phyloP scores from a whole-genome alignment of 2,888 invertebrate genomes.

The Andrena marginata region DNA sequence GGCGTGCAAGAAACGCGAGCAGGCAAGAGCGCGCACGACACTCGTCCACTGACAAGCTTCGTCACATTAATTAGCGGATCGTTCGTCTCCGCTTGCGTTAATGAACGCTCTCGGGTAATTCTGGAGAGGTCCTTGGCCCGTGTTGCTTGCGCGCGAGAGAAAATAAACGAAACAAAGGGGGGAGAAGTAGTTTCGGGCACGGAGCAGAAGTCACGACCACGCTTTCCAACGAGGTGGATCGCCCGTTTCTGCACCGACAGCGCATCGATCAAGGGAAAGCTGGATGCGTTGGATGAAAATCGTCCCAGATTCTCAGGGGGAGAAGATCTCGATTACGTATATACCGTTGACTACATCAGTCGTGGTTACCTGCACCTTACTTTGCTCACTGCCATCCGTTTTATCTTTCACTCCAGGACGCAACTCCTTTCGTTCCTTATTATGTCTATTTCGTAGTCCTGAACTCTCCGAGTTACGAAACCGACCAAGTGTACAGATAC shows the following conservation, averaged over 20 bases:
- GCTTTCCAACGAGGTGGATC: not conserved
- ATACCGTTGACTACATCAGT: conserved; percentile 19
- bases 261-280: conserved; percentile 19
- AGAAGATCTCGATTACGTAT: conserved; percentile 15
- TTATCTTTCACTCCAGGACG: conserved; percentile 38
- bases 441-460: not conserved
- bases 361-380: conserved; percentile 26
- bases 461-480: conserved; percentile 34
- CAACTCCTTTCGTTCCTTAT: conserved; percentile 34
- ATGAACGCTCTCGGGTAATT: conserved; percentile 70
- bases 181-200: conserved; percentile 24
- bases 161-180: conserved; percentile 61
- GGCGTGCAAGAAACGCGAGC: conserved; percentile 42
- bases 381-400: conserved; percentile 44
- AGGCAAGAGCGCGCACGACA: conserved; percentile 47
- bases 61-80: conserved; percentile 76
- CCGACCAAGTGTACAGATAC: conserved; percentile 21
- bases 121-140: conserved; percentile 46
- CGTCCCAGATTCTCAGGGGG: conserved; percentile 6
- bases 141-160: conserved; percentile 57
- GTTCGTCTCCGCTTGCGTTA: conserved; percentile 67
- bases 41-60: conserved; percentile 70
- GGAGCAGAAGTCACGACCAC: conserved; percentile 39
- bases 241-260: not conserved
- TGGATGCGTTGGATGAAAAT: conserved; percentile 24